Base-by-base conservation (phyloP, 2,113 vertebrate genomes). In the Merops nubicus region DNA sequence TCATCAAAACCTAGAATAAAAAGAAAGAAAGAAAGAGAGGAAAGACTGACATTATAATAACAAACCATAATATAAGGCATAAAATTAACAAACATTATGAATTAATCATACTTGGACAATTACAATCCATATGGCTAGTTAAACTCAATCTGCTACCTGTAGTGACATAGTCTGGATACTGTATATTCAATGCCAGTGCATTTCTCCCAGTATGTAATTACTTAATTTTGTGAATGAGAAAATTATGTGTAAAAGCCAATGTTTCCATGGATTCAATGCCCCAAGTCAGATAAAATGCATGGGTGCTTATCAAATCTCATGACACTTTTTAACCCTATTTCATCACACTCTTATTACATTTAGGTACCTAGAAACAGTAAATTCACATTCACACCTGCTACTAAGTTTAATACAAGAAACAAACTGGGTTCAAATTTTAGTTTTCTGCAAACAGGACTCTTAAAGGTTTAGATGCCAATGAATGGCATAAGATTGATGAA, bases 61-160 rank as follows among this genome's bases (percentile, higher is more conserved):
- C 99, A 99, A 98, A 98, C 98, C 98, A 97, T 99, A 99, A 99
- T 97, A 98, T 98, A 99, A 99, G 97, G 97, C 99, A 99, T 99
- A 99, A 99, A 99, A 99, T 98, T 98, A 98, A 98, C 98, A 99
- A 99, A 99, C 98, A 99, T 98, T 98, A 99, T 97, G 98, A 98
- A 99, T 98, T 99, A 99, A 99, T 99, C 99, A 98, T 98, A 99
- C 98, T 98, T 97, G 97, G 97, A 98, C 98, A 98, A 99, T 99
- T 99, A 99, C 97, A 98, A 99, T 97, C 99, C 99, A 99, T 99
- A 99, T 99, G 99, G 99, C 98, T 98, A 99, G 99, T 99, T 99
- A 99, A 99, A 99, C 96, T 97, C 99, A 99, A 99, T 99, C 99
- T 99, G 99, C 97, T 99, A 98, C 98, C 97, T 97, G 96, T 96